Evolutionary conservation across 2,113 vertebrate species (phyloP).

Genomic region (Bubalus kerabau): DNA sequence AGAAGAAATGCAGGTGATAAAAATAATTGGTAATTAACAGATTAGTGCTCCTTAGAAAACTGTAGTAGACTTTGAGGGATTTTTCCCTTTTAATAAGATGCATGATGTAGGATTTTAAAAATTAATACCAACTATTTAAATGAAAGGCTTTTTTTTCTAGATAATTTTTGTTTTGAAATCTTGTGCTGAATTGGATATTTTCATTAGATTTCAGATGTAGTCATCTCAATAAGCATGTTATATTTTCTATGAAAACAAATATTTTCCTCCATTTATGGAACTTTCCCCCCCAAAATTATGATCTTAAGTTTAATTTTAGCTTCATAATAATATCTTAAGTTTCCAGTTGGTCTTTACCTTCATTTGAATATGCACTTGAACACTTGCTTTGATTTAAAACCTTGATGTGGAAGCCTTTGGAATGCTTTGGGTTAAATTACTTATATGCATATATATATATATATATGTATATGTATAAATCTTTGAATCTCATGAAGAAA

Average conservation of each 20-base stretch:
- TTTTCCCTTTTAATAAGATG: background rate
- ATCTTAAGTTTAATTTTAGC: background rate
- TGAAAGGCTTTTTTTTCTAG: background rate
- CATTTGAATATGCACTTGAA: background rate
- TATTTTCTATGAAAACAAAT: background rate
- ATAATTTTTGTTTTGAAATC: conserved; percentile 2
- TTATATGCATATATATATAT: background rate
- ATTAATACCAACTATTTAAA: background rate
- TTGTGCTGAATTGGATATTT: background rate
- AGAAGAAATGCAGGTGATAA: background rate
- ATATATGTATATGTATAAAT: background rate
- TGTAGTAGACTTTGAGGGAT: background rate
- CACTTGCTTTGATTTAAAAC: conserved; percentile 9
- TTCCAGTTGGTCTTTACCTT: background rate
- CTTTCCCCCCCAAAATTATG: background rate
- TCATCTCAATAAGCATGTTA: background rate
- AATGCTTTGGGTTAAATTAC: background rate
- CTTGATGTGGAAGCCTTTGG: background rate
- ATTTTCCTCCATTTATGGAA: background rate
- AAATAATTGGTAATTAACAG: background rate
- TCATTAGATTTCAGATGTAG: background rate
- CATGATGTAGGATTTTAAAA: background rate
- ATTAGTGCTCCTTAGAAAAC: background rate
- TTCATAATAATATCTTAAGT: background rate
- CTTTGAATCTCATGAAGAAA: fast-evolving